Conservation (phyloP, 2,797 vertebrate species). For the Dromococcyx pavoninus region DNA sequence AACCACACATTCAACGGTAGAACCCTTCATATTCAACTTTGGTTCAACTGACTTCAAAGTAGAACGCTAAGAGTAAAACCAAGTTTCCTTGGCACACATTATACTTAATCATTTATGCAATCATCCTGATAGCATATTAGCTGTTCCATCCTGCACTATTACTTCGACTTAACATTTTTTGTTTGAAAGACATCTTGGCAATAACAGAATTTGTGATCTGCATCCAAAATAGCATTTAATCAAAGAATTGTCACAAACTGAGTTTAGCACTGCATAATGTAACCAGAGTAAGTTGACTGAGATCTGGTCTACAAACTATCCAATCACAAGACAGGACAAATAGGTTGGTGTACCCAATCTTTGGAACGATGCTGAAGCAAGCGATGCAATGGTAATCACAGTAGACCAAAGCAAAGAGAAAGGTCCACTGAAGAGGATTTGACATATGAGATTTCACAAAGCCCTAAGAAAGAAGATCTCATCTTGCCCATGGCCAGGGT, state of each 20-base stretch:
- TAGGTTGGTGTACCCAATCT: background rate
- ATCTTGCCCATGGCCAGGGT: background rate
- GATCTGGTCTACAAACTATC: background rate
- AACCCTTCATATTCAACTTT: background rate
- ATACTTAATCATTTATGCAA: background rate
- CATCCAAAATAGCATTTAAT: background rate
- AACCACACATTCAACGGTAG: no score
- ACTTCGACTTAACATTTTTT: background rate
- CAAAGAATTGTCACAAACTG: background rate
- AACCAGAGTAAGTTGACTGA: rapidly evolving
- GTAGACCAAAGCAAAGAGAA: background rate
- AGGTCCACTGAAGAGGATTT: background rate
- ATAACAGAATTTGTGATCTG: background rate
- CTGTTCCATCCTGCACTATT: background rate
- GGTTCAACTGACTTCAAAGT: background rate
- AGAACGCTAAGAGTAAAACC: background rate
- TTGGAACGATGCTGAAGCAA: background rate
- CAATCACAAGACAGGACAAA: background rate
- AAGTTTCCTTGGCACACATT: background rate
- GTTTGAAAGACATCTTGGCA: background rate
- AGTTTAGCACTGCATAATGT: background rate
- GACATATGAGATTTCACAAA: background rate
- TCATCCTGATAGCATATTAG: background rate
- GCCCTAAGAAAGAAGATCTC: rapidly evolving
- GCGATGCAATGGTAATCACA: background rate